phyloP scores from a whole-genome alignment of 2,797 vertebrate genomes.

The Lutjanus argentimaculatus region DNA sequence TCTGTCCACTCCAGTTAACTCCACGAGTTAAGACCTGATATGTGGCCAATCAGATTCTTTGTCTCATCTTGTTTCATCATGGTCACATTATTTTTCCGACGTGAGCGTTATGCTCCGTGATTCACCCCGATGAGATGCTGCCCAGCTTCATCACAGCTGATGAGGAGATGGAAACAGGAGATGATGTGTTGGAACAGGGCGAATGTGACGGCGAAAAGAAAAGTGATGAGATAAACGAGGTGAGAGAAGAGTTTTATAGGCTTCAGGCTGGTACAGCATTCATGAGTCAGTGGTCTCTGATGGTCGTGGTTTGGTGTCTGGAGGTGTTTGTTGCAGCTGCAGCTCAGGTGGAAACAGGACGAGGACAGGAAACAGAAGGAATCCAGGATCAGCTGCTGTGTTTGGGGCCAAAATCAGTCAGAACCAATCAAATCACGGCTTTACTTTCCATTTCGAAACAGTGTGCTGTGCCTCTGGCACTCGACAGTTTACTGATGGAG shows the following conservation, averaged over 20 bases:
- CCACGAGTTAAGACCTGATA: background rate
- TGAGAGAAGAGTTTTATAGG: background rate
- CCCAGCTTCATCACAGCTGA: conserved; percentile 27
- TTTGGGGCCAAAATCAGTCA: conserved; percentile 28
- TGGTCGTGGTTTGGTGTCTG: background rate
- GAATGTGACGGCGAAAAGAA: background rate
- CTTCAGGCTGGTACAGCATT: background rate
- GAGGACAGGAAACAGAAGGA: conserved; percentile 27
- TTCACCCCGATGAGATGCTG: conserved; percentile 1
- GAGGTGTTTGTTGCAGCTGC: conserved; percentile 22
- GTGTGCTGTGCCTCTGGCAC: background rate
- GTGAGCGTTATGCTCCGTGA: background rate
- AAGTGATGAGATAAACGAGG: background rate
- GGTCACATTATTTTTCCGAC: conserved; percentile 11
- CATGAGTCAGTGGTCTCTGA: background rate
- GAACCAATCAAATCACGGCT: conserved; percentile 38
- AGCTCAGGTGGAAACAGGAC: conserved; percentile 21
- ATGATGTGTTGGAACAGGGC: background rate
- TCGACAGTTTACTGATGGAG: background rate
- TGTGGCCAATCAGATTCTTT: conserved; percentile 14
- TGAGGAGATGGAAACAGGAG: background rate
- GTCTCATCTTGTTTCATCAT: conserved; percentile 25
- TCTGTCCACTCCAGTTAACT: conserved; percentile 32
- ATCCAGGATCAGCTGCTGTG: conserved; percentile 1
- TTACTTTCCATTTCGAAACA: background rate